Percentiles rank a stretch among this genome's conserved stretches.
These are phyloP conservation scores for Plodia interpunctella DNA, from an alignment of 1,140 invertebrate species.

Conservation along the genomic window DNA sequence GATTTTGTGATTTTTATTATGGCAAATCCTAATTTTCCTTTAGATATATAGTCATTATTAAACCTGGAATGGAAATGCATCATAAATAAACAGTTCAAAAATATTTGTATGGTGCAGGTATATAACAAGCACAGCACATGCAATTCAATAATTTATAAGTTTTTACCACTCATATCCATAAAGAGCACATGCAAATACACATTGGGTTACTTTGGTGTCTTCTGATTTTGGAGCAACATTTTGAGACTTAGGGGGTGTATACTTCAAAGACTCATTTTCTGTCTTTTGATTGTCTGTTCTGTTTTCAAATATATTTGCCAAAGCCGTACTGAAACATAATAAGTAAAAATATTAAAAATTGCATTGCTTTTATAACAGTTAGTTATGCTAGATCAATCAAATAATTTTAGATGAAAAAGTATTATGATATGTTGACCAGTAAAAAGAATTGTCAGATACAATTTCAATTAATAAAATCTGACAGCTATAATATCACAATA, in stretches of 20 bases:
- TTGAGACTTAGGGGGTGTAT: conserved; percentile 42
- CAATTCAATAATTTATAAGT: not conserved
- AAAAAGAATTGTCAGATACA: no score
- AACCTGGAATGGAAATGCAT: conserved; percentile 56
- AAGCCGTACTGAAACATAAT: conserved; percentile 45
- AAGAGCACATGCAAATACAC: conserved; percentile 47
- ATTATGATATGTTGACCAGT: no score
- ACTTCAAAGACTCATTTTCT: conserved; percentile 52
- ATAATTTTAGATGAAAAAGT: no score
- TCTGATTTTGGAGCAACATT: conserved; percentile 32
- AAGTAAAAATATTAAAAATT: no score
- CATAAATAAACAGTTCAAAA: conserved; percentile 7
- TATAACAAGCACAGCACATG: no score
- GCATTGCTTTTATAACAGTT: not conserved
- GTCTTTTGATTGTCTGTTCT: conserved; percentile 26
- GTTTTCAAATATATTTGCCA: conserved; percentile 55
- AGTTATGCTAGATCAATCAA: no score
- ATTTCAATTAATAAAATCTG: no score
- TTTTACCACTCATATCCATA: conserved; percentile 59
- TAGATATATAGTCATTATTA: conserved; percentile 43
- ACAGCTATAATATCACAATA: no score
- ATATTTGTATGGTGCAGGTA: not conserved
- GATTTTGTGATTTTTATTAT: conserved; percentile 51
- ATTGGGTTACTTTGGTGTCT: conserved; percentile 41
- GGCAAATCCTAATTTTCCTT: conserved; percentile 57